Base-by-base conservation (phyloP, 2,113 vertebrate species). In the Mastomys natalensis region DNA sequence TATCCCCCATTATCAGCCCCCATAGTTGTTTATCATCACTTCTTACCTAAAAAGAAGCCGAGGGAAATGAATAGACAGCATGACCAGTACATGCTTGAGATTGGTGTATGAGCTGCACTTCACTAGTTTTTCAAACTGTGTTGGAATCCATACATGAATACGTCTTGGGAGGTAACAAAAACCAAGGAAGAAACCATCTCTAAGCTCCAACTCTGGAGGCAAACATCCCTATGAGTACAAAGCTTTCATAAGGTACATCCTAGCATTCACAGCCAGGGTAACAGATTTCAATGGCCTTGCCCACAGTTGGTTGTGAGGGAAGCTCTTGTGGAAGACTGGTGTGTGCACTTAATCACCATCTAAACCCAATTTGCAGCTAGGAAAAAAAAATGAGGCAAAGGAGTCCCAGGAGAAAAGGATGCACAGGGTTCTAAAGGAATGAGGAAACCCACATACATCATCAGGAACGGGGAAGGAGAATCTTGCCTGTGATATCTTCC, bases 241-340 rank as follows among this genome's bases (percentile, higher is more conserved):
- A 86, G 26, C 64, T 34, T 76, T 26, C 3, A 26, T 24, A 29
- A 84, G 60, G 43, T 0, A 17, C 0, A 40, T 15, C 10, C 1
- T 37, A 34, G 11, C 11, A 24, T 29, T 40, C 15, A 4, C 0
- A 43, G 31, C 34, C 31, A 3, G 2, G 1, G 29, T 24, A 60
- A 17, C 29, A 77, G 76, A 9, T 1, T 0, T 5, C 0, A 0
- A 1, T 15, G 8, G 7, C 3, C 37, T 43, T 22, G 6, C 5
- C 37, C 48, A 29, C 7, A 48, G 77, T n/a, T 78, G 58, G 37
- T 64, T 70, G 21, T 84, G 12, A 60, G 24, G 34, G 66, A 7
- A 62, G 17, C 8, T 64, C 31, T 74, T 53, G 60, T 55, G 26
- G 58, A 73, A 37, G 16, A 16, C 58, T 55, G 11, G 3, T 40